Conservation (phyloP, 2,797 vertebrate species). For the Pseudochaenichthys georgianus region DNA sequence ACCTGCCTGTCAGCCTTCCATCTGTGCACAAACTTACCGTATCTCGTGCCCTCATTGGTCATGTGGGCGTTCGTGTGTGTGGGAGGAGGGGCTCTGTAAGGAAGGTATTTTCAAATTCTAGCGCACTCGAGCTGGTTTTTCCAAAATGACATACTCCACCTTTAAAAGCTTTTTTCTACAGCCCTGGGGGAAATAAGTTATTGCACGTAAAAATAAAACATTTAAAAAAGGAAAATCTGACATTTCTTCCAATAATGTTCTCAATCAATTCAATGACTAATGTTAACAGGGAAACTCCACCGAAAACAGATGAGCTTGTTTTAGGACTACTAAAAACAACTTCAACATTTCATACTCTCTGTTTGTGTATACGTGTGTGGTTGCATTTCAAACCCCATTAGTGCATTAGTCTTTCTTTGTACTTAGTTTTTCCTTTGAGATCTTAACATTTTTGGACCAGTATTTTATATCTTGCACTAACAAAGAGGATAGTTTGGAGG, state of each 20-base stretch:
- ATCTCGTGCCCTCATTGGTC: no score
- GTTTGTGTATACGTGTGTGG: slow-evolving; percentile 21
- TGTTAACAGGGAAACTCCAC: not conserved
- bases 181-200: not conserved
- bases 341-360: not conserved
- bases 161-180: not conserved
- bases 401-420: slow-evolving; percentile 45
- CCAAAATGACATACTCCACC: no score
- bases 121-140: no score
- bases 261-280: not conserved
- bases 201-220: not conserved
- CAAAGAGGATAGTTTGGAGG: slow-evolving; percentile 47
- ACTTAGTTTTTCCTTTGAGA: slow-evolving; percentile 31
- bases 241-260: not conserved
- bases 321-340: not conserved
- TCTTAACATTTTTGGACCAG: slow-evolving; percentile 65
- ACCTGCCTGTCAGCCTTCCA: no score
- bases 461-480: slow-evolving; percentile 63
- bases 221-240: fast-evolving
- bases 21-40: no score
- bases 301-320: not conserved
- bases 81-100: no score
- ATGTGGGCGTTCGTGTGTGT: no score
- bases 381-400: slow-evolving; percentile 20
- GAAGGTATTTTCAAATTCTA: no score